Conservation (phyloP, 35 echinoderm and acorn worm genomes). For the Lytechinus variegatus region DNA sequence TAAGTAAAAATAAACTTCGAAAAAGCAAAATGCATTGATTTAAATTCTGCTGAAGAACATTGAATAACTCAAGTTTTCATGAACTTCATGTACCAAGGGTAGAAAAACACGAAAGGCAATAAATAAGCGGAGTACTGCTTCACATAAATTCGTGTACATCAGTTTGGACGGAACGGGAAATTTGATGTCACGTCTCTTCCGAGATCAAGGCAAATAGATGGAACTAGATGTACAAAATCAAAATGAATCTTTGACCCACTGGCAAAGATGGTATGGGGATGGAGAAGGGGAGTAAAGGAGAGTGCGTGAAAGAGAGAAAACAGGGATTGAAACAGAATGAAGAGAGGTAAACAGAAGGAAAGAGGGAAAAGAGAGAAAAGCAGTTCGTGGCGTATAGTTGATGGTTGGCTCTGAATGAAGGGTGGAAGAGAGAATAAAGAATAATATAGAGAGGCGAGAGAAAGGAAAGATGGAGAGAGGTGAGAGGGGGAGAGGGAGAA, state of each 20-base stretch:
- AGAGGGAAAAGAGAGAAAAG: not conserved
- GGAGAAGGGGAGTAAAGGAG: not conserved
- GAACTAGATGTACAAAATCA: not conserved
- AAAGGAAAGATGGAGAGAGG: not conserved
- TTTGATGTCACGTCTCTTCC: conserved; percentile 9
- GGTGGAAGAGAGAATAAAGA: not conserved
- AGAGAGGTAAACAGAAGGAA: not conserved
- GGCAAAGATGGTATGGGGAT: not conserved
- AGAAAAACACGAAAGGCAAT: not conserved
- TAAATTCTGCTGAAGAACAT: too few species aligned
- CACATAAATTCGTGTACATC: not conserved
- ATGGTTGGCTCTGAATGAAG: not conserved
- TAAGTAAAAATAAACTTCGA: too few species aligned
- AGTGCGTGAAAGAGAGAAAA: not conserved
- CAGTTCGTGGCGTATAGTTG: not conserved
- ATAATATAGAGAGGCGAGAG: not conserved
- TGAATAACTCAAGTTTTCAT: too few species aligned
- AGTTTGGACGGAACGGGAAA: not conserved
- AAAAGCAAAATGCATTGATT: too few species aligned
- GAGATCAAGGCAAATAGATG: not conserved
- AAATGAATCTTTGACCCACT: not conserved
- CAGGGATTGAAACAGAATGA: not conserved
- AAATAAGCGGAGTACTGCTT: not conserved
- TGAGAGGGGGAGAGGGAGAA: not conserved
- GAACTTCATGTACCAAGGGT: too few species aligned